Evolutionary conservation across 2,797 vertebrate species (phyloP).

Genomic region (Falco columbarius): DNA sequence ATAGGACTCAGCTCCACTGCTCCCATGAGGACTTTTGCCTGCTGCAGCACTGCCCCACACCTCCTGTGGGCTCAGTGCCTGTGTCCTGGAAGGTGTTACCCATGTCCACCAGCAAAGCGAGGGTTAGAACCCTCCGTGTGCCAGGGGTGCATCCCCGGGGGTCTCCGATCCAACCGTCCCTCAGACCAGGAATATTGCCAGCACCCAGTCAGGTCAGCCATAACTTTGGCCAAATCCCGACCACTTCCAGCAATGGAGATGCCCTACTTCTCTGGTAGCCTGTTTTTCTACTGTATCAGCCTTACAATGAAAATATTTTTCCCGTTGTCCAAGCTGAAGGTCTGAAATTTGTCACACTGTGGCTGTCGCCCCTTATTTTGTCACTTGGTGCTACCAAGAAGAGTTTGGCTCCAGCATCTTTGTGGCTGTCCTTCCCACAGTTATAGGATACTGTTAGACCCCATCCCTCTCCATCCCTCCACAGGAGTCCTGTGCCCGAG

Average conservation of each 20-base stretch:
- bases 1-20: not conserved
- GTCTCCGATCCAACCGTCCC: not conserved
- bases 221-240: not conserved
- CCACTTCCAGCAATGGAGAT: not conserved
- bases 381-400: not conserved
- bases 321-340: not conserved
- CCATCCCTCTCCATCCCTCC: not conserved
- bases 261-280: not conserved
- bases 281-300: not conserved
- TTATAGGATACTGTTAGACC: not conserved
- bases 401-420: not conserved
- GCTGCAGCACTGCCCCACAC: not conserved
- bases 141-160: not conserved
- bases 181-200: not conserved
- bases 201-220: not conserved
- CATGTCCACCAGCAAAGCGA: not conserved
- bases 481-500: accelerated
- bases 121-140: not conserved
- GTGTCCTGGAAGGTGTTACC: not conserved
- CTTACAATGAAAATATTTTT: not conserved
- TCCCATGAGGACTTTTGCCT: not conserved
- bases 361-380: not conserved
- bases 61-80: not conserved
- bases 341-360: not conserved
- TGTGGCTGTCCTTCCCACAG: not conserved